These are phyloP conservation scores for roundworm (Caenorhabditis elegans) DNA, from an alignment of 1,140 invertebrate genomes.

Conservation along the genomic window DNA sequence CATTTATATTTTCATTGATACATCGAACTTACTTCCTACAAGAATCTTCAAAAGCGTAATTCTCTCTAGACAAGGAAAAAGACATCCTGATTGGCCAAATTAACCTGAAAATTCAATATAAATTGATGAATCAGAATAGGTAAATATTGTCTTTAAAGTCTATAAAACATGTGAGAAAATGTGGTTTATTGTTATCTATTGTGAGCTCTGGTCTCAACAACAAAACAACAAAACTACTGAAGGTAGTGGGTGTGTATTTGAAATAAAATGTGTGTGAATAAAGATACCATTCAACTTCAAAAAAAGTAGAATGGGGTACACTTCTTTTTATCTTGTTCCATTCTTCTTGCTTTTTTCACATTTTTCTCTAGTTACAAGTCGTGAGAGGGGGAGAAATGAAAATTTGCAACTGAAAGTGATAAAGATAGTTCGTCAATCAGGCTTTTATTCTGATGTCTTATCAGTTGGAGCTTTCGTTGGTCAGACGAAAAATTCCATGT, in stretches of 20 bases:
- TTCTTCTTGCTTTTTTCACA: neutral
- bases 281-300: neutral
- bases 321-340: neutral
- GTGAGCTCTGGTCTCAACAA: neutral
- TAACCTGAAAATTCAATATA: neutral
- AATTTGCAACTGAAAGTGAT: slow-evolving; percentile 4
- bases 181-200: neutral
- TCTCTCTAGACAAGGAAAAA: neutral
- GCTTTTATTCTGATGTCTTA: slow-evolving; percentile 19
- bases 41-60: slow-evolving; percentile 25
- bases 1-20: neutral
- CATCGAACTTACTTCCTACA: neutral
- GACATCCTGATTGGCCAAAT: neutral
- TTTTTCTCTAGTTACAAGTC: neutral
- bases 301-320: neutral
- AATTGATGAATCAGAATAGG: neutral
- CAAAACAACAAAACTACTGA: neutral
- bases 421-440: slow-evolving; percentile 3
- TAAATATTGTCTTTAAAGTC: neutral
- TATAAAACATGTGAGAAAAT: neutral
- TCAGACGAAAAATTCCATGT: neutral
- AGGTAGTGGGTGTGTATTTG: neutral
- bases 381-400: neutral
- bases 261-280: neutral
- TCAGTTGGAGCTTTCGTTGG: neutral